A percentile compares a stretch with the other conserved stretches of the same genome.
These are phyloP conservation scores for Akabosia matsudoensis DNA, from an alignment of 1,140 invertebrate genomes.

Conservation along the genomic window DNA sequence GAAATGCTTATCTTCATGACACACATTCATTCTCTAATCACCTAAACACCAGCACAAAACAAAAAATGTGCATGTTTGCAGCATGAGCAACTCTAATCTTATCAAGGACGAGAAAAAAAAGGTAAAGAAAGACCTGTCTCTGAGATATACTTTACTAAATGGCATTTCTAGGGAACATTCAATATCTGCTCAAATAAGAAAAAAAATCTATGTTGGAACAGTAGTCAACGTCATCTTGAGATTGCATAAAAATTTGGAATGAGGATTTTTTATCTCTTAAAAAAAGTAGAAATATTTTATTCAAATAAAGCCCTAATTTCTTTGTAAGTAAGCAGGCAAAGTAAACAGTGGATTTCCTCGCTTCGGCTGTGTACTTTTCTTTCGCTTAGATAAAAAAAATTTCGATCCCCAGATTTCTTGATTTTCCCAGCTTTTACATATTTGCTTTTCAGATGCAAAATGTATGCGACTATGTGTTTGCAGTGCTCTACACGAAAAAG, in stretches of 20 bases:
- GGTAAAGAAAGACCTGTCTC: neutral
- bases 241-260: no score
- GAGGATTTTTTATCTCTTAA: no score
- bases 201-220: no score
- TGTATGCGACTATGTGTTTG: neutral
- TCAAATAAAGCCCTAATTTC: neutral
- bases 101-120: neutral
- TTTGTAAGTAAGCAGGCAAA: neutral
- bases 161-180: no score
- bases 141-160: no score
- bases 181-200: no score
- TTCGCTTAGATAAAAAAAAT: no score
- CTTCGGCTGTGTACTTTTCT: neutral
- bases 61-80: neutral
- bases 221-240: no score
- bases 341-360: neutral
- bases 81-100: neutral
- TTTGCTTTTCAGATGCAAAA: slow-evolving; percentile 14
- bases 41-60: neutral
- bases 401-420: neutral
- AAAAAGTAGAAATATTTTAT: neutral
- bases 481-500: neutral
- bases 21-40: neutral
- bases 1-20: neutral
- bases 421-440: neutral